Conservation (phyloP, 2,113 vertebrate genomes). For the rat (Rattus norvegicus) region GRCr8 NC_086020.1:191932501-191933000, state of each 20-base stretch:
- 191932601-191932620: not conserved
- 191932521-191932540: not conserved
- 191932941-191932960: not conserved
- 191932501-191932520: not conserved
- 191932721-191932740: not conserved
- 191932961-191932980: not conserved
- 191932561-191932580: not conserved
- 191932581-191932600: not conserved
- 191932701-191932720: constrained; percentile 9
- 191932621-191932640: not conserved
- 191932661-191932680: not conserved
- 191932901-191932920: not conserved
- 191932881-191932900: not conserved
- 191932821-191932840: not conserved
- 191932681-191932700: constrained; percentile 11
- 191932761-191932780: not conserved
- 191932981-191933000: not conserved
- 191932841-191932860: constrained; percentile 17
- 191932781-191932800: not conserved
- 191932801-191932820: constrained; percentile 19
- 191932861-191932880: not conserved
- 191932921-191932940: not conserved
- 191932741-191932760: constrained; percentile 4
- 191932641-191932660: not conserved
- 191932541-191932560: not conserved